Evolutionary conservation across 2,888 invertebrate species (phyloP).

Genomic region (Limnephilus lunatus): DNA sequence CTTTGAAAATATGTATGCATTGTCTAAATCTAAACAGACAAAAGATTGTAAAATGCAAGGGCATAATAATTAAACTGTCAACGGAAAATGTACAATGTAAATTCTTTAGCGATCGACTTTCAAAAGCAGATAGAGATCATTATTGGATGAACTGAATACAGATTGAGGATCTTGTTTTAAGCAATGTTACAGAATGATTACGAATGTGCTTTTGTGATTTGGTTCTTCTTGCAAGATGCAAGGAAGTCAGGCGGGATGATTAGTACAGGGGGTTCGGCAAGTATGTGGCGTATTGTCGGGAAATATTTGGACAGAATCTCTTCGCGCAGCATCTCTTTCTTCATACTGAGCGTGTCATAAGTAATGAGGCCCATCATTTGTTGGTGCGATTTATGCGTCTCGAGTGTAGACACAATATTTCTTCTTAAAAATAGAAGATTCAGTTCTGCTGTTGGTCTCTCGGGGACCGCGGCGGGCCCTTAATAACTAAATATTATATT

Average conservation of each 20-base stretch:
- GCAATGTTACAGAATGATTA: neutral
- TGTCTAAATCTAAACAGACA: neutral
- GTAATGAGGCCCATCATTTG: slow-evolving; percentile 65
- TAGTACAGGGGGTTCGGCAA: slow-evolving; percentile 40
- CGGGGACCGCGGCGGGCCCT: slow-evolving; percentile 24
- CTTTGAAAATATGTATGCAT: too few relatives aligned
- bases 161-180: neutral
- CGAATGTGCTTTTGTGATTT: neutral
- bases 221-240: neutral
- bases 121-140: neutral
- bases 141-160: neutral
- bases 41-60: neutral
- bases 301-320: slow-evolving; percentile 54
- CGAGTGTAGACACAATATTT: slow-evolving; percentile 62
- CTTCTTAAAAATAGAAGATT: slow-evolving; percentile 63
- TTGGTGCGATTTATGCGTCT: slow-evolving; percentile 65
- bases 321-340: slow-evolving; percentile 50
- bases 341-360: slow-evolving; percentile 63
- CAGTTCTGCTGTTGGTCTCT: neutral
- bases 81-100: neutral
- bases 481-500: slow-evolving; percentile 35
- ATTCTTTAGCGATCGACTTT: neutral
- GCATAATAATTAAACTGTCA: neutral
- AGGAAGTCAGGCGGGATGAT: slow-evolving; percentile 35
- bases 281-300: slow-evolving; percentile 37